These are phyloP conservation scores for Lepidiolamprologus cunningtoni DNA, from an alignment of 2,113 vertebrate genomes.

Conservation along the genomic window DNA sequence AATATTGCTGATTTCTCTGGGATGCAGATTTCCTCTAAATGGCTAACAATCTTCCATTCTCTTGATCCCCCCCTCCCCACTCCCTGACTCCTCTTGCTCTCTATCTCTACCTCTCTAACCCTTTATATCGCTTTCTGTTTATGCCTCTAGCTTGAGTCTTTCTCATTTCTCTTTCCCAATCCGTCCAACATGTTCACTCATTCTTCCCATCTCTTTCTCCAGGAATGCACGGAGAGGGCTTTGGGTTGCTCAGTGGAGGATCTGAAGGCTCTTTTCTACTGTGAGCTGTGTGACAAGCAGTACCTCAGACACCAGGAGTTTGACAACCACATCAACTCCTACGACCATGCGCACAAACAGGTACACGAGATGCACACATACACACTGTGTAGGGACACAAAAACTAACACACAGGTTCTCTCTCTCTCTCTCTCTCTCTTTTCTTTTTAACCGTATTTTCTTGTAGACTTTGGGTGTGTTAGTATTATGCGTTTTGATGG, in stretches of 20 bases:
- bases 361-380: slow-evolving; percentile 64
- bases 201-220: slow-evolving; percentile 39
- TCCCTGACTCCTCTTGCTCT: background rate
- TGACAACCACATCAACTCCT: slow-evolving; percentile 99
- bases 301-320: slow-evolving; percentile 98
- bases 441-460: background rate
- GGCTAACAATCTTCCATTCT: slow-evolving; percentile 45
- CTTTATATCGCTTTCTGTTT: slow-evolving; percentile 9
- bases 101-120: slow-evolving; percentile 11
- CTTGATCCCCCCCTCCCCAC: background rate
- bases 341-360: slow-evolving; percentile 98
- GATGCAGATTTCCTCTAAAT: slow-evolving; percentile 58
- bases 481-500: background rate
- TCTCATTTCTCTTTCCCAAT: background rate
- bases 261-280: slow-evolving; percentile 95
- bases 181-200: background rate
- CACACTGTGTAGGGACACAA: background rate
- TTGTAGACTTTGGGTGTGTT: background rate
- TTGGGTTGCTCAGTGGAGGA: slow-evolving; percentile 87
- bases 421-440: background rate
- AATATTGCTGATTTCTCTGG: slow-evolving; percentile 56
- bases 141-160: slow-evolving; percentile 1
- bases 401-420: background rate
- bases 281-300: slow-evolving; percentile 98
- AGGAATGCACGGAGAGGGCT: slow-evolving; percentile 88